These are phyloP conservation scores for Lottia gigantea DNA, from an alignment of 2,888 invertebrate species.

Conservation along the genomic window DNA sequence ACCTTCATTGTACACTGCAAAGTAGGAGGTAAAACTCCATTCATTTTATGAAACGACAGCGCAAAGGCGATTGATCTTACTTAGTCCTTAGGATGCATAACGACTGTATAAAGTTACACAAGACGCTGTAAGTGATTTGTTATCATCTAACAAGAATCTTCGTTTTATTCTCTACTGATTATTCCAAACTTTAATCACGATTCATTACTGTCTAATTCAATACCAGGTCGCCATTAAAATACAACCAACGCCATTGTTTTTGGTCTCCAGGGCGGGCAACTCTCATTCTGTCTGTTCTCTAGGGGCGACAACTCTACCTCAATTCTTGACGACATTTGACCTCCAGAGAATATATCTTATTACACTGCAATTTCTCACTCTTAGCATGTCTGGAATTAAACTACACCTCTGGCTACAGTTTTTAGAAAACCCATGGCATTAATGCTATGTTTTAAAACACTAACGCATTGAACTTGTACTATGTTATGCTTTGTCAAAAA, in stretches of 20 bases:
- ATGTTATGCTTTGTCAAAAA: too few relatives aligned
- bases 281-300: too few relatives aligned
- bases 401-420: too few relatives aligned
- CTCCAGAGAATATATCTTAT: background rate
- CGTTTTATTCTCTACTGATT: background rate
- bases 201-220: conserved; percentile 9
- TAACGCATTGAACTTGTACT: too few relatives aligned
- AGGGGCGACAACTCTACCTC: conserved; percentile 1
- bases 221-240: background rate
- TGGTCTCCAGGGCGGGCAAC: background rate
- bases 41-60: too few relatives aligned
- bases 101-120: background rate
- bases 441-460: too few relatives aligned
- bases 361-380: background rate
- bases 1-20: too few relatives aligned
- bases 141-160: background rate
- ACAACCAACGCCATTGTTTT: background rate
- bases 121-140: background rate
- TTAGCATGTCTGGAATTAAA: too few relatives aligned
- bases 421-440: too few relatives aligned
- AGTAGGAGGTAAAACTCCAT: too few relatives aligned
- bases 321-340: background rate
- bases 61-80: too few relatives aligned
- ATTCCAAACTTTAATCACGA: background rate
- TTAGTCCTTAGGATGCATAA: background rate